phyloP scores from a whole-genome alignment of 2,113 vertebrate genomes.

The Thinocorus orbignyianus region DNA sequence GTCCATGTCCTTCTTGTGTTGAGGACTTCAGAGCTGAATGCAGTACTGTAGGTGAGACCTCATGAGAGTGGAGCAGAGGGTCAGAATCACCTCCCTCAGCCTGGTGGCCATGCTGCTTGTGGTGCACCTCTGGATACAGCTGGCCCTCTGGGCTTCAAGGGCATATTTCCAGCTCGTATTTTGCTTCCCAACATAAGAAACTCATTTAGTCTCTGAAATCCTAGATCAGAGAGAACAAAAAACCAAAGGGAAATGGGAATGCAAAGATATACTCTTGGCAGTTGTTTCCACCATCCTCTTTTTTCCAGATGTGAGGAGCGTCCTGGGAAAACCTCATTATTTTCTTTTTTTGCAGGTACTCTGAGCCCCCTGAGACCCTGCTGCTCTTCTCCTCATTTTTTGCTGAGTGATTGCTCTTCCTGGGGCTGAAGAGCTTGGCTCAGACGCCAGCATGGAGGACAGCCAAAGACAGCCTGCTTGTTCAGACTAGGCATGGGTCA shows the following conservation, averaged over 20 bases:
- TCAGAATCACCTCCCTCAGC: too few relatives aligned
- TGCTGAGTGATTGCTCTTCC: neutral
- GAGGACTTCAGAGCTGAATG: too few relatives aligned
- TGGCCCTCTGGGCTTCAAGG: neutral
- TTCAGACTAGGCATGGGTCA: neutral
- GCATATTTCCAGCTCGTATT: neutral
- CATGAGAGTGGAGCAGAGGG: too few relatives aligned
- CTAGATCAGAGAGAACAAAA: neutral
- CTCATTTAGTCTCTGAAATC: neutral
- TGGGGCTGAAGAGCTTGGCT: neutral
- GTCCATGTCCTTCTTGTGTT: too few relatives aligned
- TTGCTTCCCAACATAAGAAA: neutral
- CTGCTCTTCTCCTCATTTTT: neutral
- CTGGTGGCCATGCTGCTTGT: too few relatives aligned
- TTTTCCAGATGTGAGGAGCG: neutral
- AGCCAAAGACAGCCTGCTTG: neutral
- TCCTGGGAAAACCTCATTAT: neutral
- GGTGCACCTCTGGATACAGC: neutral
- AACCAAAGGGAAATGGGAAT: neutral
- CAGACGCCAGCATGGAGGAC: neutral
- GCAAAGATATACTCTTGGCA: fast-evolving
- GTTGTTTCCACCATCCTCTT: fast-evolving
- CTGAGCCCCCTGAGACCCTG: fast-evolving
- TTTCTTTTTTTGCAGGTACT: too few relatives aligned
- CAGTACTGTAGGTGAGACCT: too few relatives aligned